Conservation (phyloP, 2,797 vertebrate species). For the Galago senegalensis region DNA sequence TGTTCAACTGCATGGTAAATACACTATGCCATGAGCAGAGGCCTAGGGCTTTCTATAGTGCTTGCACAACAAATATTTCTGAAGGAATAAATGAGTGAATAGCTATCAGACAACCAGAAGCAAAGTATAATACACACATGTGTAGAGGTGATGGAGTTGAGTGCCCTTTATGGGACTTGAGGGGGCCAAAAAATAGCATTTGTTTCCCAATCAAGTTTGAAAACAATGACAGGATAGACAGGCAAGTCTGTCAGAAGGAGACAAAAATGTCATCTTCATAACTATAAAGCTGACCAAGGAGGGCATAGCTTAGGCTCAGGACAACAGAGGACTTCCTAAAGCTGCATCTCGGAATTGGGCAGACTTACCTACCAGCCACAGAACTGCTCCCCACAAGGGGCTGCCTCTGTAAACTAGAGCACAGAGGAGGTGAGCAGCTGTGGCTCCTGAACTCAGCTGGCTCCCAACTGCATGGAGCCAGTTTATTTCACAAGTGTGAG, state of each 20-base stretch:
- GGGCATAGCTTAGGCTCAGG: neutral
- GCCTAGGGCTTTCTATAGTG: neutral
- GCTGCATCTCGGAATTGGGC: neutral
- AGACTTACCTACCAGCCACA: neutral
- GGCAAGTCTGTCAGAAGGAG: neutral
- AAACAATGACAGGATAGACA: constrained; percentile 36
- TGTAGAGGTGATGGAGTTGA: neutral
- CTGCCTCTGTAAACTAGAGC: neutral
- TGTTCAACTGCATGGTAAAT: neutral
- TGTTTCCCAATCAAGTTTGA: neutral
- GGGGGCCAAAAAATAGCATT: neutral
- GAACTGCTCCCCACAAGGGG: accelerated
- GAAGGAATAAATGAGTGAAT: neutral
- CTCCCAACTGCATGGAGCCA: neutral
- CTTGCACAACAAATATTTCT: neutral
- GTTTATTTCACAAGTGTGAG: constrained; percentile 19
- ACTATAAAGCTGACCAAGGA: neutral
- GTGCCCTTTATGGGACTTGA: neutral
- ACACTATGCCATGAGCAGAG: neutral
- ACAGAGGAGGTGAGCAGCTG: neutral
- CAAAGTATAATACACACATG: neutral
- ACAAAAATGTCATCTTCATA: neutral
- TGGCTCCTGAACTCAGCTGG: neutral
- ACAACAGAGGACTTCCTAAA: neutral
- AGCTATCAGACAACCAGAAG: neutral